Conservation (phyloP, 1,140 invertebrate species). For the Pygmarrhopalites habei region DNA sequence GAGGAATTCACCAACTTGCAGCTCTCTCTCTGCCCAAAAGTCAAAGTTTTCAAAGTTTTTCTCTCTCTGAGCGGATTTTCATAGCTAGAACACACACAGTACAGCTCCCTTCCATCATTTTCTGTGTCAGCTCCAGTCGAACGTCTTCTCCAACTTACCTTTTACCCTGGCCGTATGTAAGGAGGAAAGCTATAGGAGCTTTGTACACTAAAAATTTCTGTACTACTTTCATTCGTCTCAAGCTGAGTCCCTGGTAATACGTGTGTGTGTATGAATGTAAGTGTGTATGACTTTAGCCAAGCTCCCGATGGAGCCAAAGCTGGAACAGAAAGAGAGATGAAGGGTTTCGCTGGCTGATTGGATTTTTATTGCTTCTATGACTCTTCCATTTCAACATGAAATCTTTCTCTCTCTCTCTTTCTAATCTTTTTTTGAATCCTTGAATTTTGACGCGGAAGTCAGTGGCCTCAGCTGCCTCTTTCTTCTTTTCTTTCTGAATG, state of each 20-base stretch:
- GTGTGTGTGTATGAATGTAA: background rate
- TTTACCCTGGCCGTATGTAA: no score
- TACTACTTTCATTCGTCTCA: no score
- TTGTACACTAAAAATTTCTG: no score
- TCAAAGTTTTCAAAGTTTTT: background rate
- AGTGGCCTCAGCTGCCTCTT: no score
- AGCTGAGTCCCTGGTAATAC: background rate
- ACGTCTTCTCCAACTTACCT: no score
- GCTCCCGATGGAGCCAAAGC: background rate
- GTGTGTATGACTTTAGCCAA: background rate
- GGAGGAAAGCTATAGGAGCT: no score
- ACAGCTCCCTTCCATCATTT: no score
- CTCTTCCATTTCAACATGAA: conserved; percentile 16
- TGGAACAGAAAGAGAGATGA: conserved; percentile 2
- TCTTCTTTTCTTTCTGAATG: no score
- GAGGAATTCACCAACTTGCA: no score
- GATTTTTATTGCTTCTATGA: conserved; percentile 20
- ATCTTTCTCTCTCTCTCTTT: conserved; percentile 2
- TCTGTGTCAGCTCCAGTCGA: no score
- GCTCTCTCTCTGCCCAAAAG: no score
- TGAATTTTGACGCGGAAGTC: no score
- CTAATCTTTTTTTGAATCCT: conserved; percentile 10
- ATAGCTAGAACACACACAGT: background rate
- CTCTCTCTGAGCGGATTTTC: background rate
- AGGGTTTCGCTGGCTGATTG: conserved; percentile 14